Evolutionary conservation across 2,888 invertebrate species (phyloP), one percentile per base, ranked within the genome.

Genomic region (Rhyacophila evoluta): DNA sequence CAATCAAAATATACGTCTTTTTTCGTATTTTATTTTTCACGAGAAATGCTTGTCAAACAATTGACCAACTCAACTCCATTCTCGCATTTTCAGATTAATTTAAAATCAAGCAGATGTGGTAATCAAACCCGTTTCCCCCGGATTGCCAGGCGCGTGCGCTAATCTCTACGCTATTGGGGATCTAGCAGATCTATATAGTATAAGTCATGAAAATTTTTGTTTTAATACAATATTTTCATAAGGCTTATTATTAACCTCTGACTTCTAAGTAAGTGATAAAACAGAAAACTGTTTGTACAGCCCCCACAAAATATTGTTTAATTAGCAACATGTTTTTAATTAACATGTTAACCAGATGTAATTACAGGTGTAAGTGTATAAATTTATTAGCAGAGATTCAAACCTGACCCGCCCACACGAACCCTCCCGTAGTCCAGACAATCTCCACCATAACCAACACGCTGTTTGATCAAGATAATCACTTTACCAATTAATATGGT

Each of bases 271-370:
- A 55, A 25, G 55, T 55, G 55, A 55, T 55, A 55, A 55, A 55
- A 55, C 25, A 55, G 25, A 55, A 0, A 25, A 19, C 55, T 25
- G 55, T 55, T 55, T 19, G 8, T 19, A 6, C 55, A 8, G 10
- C 55, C 55, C 10, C 55, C 55, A 19, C 19, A 55, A 55, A 25
- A 55, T 55, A 55, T 55, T 55, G 25, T 55, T 55, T 55, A 55
- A 55, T 55, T 55, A 55, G 55, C 55, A 55, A 55, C 55, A 55
- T 25, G 55, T 25, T 55, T 39, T 55, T 55, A 55, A 55, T 55
- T 55, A 55, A 55, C 55, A 55, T 55, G 55, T 55, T 8, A 55
- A 25, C 55, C 10, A 15, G 8, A 19, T 55, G 55, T 55, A 55
- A 55, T 55, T 55, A n/a, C 55, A 25, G 15, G 55, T 55, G 55